phyloP scores from a whole-genome alignment of 37 sponge, comb jelly and placozoan species.

The Hexactinellida sp. region DNA sequence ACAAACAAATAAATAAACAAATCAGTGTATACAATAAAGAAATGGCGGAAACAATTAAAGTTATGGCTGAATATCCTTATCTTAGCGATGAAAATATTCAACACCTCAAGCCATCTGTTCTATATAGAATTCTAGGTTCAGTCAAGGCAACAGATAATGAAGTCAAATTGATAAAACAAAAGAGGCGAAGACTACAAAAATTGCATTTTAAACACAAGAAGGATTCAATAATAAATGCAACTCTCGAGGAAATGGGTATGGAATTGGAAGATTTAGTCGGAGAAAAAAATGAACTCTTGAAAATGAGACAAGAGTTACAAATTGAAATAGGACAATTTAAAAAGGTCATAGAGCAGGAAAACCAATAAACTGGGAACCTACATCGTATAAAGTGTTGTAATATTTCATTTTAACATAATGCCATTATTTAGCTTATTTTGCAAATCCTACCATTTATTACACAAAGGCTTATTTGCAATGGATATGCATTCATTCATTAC shows the following conservation, averaged over 20 bases:
- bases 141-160: neutral
- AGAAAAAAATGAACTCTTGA: neutral
- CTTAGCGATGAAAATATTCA: neutral
- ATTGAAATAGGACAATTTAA: neutral
- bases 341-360: neutral
- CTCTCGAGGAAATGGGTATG: neutral
- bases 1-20: too few species aligned
- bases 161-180: neutral
- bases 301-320: neutral
- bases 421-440: neutral
- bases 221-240: neutral
- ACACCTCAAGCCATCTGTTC: neutral
- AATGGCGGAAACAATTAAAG: neutral
- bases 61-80: neutral
- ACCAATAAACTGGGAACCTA: neutral
- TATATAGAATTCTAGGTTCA: neutral
- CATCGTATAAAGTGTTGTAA: too few species aligned
- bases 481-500: too few species aligned
- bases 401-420: too few species aligned
- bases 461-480: too few species aligned
- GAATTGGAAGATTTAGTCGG: neutral
- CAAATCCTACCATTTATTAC: neutral
- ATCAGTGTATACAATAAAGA: too few species aligned
- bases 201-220: constrained; percentile 1
- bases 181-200: neutral